Conservation (phyloP, 2,888 invertebrate genomes). For the Polia nebulosa region DNA sequence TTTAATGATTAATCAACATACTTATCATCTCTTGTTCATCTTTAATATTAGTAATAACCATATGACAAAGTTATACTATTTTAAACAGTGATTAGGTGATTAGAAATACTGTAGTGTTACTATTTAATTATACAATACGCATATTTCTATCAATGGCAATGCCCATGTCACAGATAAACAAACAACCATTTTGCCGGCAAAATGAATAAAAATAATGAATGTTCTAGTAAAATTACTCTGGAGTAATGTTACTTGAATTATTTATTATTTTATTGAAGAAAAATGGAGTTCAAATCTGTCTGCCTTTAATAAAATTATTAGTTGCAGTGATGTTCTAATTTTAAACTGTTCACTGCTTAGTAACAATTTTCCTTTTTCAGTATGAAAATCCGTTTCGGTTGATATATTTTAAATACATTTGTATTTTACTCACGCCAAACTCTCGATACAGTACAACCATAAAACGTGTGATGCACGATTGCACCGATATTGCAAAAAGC, state of each 20-base stretch:
- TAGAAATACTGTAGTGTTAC: slow-evolving; percentile 51
- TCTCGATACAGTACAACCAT: neutral
- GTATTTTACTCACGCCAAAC: neutral
- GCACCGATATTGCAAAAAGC: slow-evolving; percentile 1
- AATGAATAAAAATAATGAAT: no score
- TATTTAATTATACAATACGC: slow-evolving; percentile 19
- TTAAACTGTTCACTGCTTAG: slow-evolving; percentile 12
- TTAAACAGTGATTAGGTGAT: slow-evolving; percentile 50
- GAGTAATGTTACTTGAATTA: neutral
- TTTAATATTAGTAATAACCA: slow-evolving; percentile 17
- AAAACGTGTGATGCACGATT: slow-evolving; percentile 7
- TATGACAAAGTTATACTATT: slow-evolving; percentile 25
- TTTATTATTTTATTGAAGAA: neutral
- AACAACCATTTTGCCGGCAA: neutral
- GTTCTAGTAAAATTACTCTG: no score
- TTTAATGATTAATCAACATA: slow-evolving; percentile 9
- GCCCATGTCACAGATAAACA: neutral
- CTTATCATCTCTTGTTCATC: slow-evolving; percentile 28
- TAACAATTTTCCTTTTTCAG: slow-evolving; percentile 6
- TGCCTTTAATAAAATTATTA: slow-evolving; percentile 8
- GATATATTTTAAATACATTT: slow-evolving; percentile 2
- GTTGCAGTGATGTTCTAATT: slow-evolving; percentile 12
- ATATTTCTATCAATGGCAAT: slow-evolving; percentile 14
- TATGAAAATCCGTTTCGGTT: slow-evolving; percentile 5
- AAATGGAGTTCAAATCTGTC: neutral